Conservation (phyloP, 2,888 invertebrate genomes). For the Podotricha telesiphe region DNA sequence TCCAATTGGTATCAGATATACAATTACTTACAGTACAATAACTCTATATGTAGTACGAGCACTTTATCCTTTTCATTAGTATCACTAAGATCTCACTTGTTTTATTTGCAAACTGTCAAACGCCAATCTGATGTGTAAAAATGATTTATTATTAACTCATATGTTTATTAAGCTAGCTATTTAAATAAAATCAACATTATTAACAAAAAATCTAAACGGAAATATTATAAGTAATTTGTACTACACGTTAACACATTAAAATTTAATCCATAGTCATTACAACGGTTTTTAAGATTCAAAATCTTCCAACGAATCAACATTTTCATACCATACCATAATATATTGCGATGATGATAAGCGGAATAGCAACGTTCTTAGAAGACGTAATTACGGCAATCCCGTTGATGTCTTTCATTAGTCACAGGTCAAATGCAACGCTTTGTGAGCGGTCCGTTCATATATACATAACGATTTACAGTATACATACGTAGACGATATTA, state of each 20-base stretch:
- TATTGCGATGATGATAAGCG: conserved; percentile 40
- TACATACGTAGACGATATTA: background rate
- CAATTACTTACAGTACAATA: conserved; percentile 66
- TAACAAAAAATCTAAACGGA: background rate
- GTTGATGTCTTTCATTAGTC: conserved; percentile 44
- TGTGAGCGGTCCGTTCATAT: background rate
- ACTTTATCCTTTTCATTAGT: conserved; percentile 56
- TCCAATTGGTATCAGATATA: background rate
- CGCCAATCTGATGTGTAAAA: conserved; percentile 29
- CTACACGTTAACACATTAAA: background rate
- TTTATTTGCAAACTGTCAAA: conserved; percentile 29
- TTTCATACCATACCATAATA: conserved; percentile 31
- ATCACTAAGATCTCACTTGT: conserved; percentile 34
- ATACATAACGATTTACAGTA: background rate
- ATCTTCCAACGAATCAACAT: conserved; percentile 31
- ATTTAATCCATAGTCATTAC: conserved; percentile 1
- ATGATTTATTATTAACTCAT: background rate
- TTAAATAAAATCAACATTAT: background rate
- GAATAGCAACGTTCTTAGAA: conserved; percentile 42
- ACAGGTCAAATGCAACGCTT: conserved; percentile 32
- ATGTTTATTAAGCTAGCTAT: background rate
- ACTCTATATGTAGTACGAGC: conserved; percentile 52
- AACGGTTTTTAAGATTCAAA: conserved; percentile 31
- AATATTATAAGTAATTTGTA: background rate
- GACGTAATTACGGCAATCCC: conserved; percentile 35